Percentiles rank a stretch among this genome's conserved stretches.
These are phyloP conservation scores for Crocuta crocuta DNA, from an alignment of 2,113 vertebrate species.

Conservation along the genomic window DNA sequence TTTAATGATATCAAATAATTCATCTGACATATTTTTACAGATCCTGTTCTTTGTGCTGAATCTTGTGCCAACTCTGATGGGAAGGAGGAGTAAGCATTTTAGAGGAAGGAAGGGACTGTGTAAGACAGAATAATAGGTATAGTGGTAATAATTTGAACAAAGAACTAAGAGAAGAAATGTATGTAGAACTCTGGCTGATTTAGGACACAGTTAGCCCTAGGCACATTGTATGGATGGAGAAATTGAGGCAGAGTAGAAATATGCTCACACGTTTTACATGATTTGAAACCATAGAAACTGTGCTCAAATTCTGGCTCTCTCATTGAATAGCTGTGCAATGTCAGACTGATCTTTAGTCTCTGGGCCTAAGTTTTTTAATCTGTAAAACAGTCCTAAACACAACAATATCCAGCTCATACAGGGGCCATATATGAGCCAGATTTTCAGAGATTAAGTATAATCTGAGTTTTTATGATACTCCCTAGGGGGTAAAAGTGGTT, in stretches of 20 bases:
- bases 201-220: not conserved
- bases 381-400: not conserved
- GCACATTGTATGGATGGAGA: not conserved
- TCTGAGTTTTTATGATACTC: not conserved
- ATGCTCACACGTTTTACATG: too few relatives aligned
- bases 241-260: not conserved
- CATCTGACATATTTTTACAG: not conserved
- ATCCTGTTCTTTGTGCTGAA: not conserved
- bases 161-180: not conserved
- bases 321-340: not conserved
- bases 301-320: not conserved
- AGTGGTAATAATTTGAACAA: not conserved
- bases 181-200: not conserved
- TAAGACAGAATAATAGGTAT: not conserved
- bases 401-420: not conserved
- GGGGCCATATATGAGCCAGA: not conserved
- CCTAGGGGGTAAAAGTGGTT: not conserved
- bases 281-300: not conserved
- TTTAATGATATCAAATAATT: not conserved
- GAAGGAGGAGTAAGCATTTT: not conserved
- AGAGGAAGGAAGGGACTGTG: not conserved
- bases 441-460: not conserved
- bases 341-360: not conserved
- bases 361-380: not conserved
- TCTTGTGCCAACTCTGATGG: not conserved